Evolutionary conservation across 2,797 vertebrate genomes (phyloP).

Genomic region (Cyclopterus lumpus): DNA sequence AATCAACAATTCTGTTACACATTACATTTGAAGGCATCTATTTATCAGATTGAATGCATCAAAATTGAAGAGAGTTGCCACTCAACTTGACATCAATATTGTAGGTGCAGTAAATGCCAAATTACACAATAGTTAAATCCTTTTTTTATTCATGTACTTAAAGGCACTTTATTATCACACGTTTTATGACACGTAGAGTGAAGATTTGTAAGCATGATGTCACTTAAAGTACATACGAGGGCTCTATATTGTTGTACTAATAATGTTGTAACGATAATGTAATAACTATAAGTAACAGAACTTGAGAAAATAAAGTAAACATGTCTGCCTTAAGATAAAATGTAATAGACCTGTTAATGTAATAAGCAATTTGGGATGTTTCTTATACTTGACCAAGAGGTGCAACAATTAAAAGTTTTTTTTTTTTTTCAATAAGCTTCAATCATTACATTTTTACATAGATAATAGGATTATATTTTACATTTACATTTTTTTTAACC

Average conservation of each 20-base stretch:
- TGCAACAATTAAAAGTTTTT: not conserved
- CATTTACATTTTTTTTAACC: conserved; percentile 11
- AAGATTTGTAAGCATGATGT: conserved; percentile 7
- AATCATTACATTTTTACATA: conserved; percentile 3
- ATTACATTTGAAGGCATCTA: not conserved
- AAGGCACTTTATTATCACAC: conserved; percentile 64
- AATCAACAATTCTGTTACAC: conserved; percentile 5
- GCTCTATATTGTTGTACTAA: not conserved
- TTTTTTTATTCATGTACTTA: conserved; percentile 36
- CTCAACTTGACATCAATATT: conserved; percentile 18
- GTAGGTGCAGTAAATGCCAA: conserved; percentile 18
- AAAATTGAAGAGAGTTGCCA: conserved; percentile 7
- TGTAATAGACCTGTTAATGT: conserved; percentile 17
- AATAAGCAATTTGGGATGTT: not conserved
- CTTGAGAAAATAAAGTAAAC: conserved; percentile 10
- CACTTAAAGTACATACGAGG: conserved; percentile 17
- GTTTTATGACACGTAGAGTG: conserved; percentile 1
- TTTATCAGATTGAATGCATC: conserved; percentile 6
- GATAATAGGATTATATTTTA: not conserved
- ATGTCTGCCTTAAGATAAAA: conserved; percentile 3
- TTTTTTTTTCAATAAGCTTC: not conserved
- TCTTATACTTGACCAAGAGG: not conserved
- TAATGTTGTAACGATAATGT: conserved; percentile 13
- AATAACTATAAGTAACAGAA: conserved; percentile 13
- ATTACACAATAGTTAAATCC: not conserved